Conservation (phyloP, 2,797 vertebrate species). For the Xenopus petersii region DNA sequence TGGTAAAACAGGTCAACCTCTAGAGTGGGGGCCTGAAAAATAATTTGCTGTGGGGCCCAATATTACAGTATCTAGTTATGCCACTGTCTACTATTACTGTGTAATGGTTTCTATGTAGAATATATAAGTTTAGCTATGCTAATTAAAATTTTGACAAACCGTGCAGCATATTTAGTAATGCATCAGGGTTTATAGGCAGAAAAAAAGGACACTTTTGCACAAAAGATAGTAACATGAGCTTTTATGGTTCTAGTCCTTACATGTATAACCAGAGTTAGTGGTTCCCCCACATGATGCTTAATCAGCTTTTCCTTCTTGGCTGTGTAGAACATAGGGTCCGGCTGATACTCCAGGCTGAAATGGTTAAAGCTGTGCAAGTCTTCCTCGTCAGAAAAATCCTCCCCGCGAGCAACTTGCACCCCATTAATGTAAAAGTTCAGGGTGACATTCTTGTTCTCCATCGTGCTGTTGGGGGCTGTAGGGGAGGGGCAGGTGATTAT, state of each 20-base stretch:
- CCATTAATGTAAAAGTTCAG: constrained; percentile 83
- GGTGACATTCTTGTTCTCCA: constrained; percentile 54
- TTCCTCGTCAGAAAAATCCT: constrained; percentile 58
- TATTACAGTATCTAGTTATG: no score
- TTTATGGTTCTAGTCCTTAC: constrained; percentile 66
- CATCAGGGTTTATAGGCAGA: no score
- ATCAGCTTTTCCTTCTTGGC: constrained; percentile 94
- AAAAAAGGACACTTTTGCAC: no score
- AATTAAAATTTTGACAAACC: no score
- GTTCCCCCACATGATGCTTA: constrained; percentile 92
- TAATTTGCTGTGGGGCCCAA: no score
- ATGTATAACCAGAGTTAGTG: constrained; percentile 89
- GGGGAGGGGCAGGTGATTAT: constrained; percentile 84
- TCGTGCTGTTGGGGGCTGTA: constrained; percentile 67
- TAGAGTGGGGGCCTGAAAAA: no score
- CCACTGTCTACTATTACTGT: no score
- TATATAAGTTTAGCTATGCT: no score
- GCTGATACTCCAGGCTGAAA: constrained; percentile 81
- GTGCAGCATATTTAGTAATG: no score
- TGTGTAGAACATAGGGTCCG: constrained; percentile 86
- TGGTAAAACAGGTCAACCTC: no score
- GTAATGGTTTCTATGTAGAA: no score
- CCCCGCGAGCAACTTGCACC: constrained; percentile 52
- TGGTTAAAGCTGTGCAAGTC: constrained; percentile 45
- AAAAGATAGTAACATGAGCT: no score